phyloP scores from a whole-genome alignment of 2,113 vertebrate genomes.

The Tenrec ecaudatus region DNA sequence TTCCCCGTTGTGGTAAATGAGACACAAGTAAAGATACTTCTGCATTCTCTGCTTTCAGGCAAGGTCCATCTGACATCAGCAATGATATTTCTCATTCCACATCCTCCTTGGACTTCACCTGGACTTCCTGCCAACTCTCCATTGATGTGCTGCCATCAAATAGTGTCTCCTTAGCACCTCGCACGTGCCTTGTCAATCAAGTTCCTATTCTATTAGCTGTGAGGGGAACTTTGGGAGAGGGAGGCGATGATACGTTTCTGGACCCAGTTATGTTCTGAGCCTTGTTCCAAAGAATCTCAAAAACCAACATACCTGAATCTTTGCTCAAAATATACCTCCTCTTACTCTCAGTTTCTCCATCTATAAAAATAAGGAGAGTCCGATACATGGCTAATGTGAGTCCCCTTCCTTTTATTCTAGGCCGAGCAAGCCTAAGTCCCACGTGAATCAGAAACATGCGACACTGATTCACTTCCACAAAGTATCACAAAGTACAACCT shows the following conservation, averaged over 20 bases:
- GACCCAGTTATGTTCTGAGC: not conserved
- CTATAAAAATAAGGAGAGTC: not conserved
- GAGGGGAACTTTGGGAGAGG: not conserved
- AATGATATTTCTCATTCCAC: no score
- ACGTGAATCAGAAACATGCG: no score
- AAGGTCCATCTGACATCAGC: no score
- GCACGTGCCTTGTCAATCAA: no score
- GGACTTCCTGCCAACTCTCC: no score
- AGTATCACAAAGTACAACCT: not conserved
- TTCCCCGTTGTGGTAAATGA: no score
- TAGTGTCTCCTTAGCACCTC: no score
- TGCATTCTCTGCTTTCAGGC: no score
- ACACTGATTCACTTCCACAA: fast-evolving
- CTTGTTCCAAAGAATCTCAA: not conserved
- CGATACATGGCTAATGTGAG: not conserved
- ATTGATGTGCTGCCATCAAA: no score
- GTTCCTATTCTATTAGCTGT: not conserved
- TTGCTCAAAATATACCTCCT: not conserved
- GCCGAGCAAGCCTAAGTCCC: not conserved
- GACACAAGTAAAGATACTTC: no score
- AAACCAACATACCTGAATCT: not conserved
- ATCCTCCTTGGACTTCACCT: no score
- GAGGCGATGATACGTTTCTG: not conserved
- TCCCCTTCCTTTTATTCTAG: not conserved
- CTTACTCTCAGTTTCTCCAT: not conserved